Conservation (phyloP, 2,113 vertebrate genomes). For the Tamias sibiricus region DNA sequence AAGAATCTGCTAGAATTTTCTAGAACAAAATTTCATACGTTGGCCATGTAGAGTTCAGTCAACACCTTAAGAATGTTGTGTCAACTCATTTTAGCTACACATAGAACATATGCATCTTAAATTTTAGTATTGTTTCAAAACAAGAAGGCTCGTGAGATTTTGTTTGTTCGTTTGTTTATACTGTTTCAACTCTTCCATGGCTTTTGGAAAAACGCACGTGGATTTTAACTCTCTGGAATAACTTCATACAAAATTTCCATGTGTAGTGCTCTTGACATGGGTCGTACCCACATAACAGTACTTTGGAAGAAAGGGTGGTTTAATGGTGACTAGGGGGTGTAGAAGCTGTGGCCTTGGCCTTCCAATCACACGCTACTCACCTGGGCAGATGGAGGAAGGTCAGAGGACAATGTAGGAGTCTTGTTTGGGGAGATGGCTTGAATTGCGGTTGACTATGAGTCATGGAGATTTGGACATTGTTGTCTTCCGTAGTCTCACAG, state of each 20-base stretch:
- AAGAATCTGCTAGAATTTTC: background rate
- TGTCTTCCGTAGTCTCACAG: no score
- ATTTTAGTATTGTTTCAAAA: background rate
- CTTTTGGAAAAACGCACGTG: background rate
- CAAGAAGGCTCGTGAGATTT: background rate
- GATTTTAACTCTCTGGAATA: background rate
- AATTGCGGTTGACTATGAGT: no score
- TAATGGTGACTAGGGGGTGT: background rate
- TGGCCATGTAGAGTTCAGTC: background rate
- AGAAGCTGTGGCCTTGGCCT: background rate
- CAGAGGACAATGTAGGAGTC: no score
- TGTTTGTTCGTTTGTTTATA: background rate
- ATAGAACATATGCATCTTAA: background rate
- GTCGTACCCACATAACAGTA: background rate
- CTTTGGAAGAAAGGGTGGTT: background rate
- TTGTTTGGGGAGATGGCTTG: no score
- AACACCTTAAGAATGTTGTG: background rate
- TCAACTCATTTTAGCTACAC: background rate
- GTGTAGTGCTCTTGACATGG: background rate
- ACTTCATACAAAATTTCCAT: background rate
- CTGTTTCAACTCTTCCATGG: background rate
- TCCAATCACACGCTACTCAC: background rate
- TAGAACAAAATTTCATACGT: background rate
- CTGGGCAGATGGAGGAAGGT: background rate
- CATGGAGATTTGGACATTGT: no score